A percentile compares a stretch with the other conserved stretches of the same genome.
Evolutionary conservation across 1,140 invertebrate genomes (phyloP).

Genomic region (Himalopsyche phryganea): DNA sequence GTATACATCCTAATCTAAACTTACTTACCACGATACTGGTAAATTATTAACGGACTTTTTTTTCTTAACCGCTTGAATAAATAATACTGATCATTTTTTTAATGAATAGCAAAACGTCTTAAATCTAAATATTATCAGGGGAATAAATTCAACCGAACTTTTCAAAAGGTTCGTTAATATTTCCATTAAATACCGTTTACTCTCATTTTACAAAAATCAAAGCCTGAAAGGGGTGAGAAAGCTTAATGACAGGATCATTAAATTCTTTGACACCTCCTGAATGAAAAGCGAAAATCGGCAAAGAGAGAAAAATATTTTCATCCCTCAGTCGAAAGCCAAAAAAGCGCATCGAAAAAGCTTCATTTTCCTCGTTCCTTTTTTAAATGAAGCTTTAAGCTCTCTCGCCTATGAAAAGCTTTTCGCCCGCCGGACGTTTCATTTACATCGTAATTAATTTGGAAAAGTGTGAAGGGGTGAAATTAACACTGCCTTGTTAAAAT

Average conservation of each 20-base stretch:
- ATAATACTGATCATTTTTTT: too few relatives aligned
- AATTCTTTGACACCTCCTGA: slow-evolving; percentile 5
- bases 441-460: slow-evolving; percentile 35
- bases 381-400: neutral
- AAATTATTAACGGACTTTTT: too few relatives aligned
- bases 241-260: slow-evolving; percentile 14
- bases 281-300: slow-evolving; percentile 5
- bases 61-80: too few relatives aligned
- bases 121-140: too few relatives aligned
- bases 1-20: too few relatives aligned
- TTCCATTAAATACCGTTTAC: too few relatives aligned
- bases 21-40: too few relatives aligned
- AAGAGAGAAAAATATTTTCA: neutral
- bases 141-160: too few relatives aligned
- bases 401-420: slow-evolving; percentile 9
- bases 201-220: too few relatives aligned
- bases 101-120: too few relatives aligned
- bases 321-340: neutral
- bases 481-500: slow-evolving; percentile 29
- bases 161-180: too few relatives aligned
- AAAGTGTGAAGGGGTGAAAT: slow-evolving; percentile 22
- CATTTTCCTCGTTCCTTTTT: too few relatives aligned
- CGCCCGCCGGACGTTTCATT: slow-evolving; percentile 26
- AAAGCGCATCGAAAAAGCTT: neutral
- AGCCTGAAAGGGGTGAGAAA: slow-evolving; percentile 2